Base-by-base conservation (phyloP, 2,113 vertebrate genomes). In the Chaetodon trifascialis region DNA sequence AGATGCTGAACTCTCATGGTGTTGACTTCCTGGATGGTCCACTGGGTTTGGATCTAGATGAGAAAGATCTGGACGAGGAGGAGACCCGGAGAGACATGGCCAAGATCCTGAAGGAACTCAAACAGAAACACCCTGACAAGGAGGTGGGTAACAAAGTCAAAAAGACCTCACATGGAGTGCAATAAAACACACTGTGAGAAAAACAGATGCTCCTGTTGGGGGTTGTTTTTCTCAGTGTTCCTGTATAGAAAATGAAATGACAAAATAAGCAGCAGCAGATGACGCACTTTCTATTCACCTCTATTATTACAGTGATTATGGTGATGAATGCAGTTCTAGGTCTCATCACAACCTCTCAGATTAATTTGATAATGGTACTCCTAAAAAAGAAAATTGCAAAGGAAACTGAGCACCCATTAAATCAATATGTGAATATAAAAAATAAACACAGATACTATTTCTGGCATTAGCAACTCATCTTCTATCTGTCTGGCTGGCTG, bases 1-100 rank as follows among this genome's bases (percentile, higher is more conserved):
- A 99, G 89, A 97, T 99, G 89, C 95, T 99, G 78, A 99, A 99
- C 91, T 99, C 98, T 56, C 98, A 99, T 0, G 97, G 98, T 3
- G 97, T 98, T n/a, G 98, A 97, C 93, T 99, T 99, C 88, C 87
- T 99, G 92, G 98, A 99, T 40, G 97, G 98, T 0, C 96, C 97
- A 1, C 89, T 99, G 89, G 97, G 97, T 67, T 90, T 99, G 87
- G 97, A 99, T 54, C 89, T 98, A 1, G 97, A 98, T 15, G 97
- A 97, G 83, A 98, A 97, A 75, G 98, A 99, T 84, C 95, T 98
- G 88, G 97, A 99, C 16, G 98, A 99, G 47, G 98, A 99, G 58
- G 98, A 99, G 91, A 96, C 97, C 15, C 95, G 98, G n/a, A 95
- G 97, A 79, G 98, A 99, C 86, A 99, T 99, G 98, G 98, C 98